phyloP scores from a whole-genome alignment of 2,113 vertebrate species.

The Upupa epops region DNA sequence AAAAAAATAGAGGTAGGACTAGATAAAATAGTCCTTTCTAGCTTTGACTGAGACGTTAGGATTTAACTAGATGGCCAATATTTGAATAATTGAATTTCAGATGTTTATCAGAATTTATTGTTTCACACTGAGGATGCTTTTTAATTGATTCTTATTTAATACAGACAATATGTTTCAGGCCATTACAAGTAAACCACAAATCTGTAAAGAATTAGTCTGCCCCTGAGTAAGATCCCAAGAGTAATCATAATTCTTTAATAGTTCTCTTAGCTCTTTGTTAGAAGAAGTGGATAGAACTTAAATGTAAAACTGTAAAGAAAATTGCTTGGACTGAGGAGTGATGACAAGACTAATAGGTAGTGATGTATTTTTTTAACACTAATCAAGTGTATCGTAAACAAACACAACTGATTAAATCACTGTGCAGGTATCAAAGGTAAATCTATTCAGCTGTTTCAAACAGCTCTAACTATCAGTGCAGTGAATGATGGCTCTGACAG shows the following conservation, averaged over 20 bases:
- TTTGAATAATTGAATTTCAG: neutral
- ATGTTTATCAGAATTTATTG: conserved; percentile 25
- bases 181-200: conserved; percentile 51
- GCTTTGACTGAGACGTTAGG: neutral
- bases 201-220: conserved; percentile 50
- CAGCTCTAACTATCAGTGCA: neutral
- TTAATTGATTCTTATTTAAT: conserved; percentile 33
- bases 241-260: conserved; percentile 49
- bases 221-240: conserved; percentile 29
- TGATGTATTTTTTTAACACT: conserved; percentile 8
- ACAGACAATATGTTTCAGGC: conserved; percentile 29
- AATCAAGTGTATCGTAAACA: conserved; percentile 14
- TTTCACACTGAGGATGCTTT: neutral
- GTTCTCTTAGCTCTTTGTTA: conserved; percentile 25
- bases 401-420: conserved; percentile 28
- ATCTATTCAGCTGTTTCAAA: conserved; percentile 29
- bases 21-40: neutral
- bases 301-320: conserved; percentile 11
- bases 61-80: neutral
- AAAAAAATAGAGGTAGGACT: neutral
- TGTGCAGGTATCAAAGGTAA: neutral
- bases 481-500: neutral
- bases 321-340: conserved; percentile 16
- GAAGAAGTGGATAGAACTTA: conserved; percentile 30
- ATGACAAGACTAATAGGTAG: conserved; percentile 14